A percentile compares a stretch with the other conserved stretches of the same genome.
phyloP scores from a whole-genome alignment of 53 echinoderm and acorn worm genomes.

The Hippasteria phrygiana region DNA sequence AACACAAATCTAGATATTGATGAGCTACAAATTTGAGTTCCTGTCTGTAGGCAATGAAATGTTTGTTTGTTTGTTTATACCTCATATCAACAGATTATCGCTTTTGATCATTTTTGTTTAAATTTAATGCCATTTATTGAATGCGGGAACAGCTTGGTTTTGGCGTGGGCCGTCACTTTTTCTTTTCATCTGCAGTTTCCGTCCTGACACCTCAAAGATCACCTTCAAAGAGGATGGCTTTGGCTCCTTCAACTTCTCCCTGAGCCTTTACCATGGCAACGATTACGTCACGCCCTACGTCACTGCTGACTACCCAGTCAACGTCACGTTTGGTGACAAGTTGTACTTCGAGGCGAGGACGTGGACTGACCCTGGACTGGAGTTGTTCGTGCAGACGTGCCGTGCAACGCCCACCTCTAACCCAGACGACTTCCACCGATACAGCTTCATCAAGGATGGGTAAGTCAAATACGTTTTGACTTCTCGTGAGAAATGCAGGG shows the following conservation, averaged over 20 bases:
- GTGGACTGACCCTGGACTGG: background rate
- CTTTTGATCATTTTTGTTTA: too few species aligned
- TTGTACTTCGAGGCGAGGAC: constrained; percentile 43
- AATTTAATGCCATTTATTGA: too few species aligned
- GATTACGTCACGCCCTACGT: constrained; percentile 15
- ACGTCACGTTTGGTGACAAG: constrained; percentile 4
- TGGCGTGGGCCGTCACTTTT: too few species aligned
- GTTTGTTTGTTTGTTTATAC: too few species aligned
- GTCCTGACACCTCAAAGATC: constrained; percentile 3
- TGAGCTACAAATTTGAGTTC: too few species aligned
- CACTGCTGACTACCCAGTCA: constrained; percentile 18
- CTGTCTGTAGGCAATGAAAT: too few species aligned
- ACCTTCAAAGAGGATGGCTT: background rate
- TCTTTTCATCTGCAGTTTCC: background rate
- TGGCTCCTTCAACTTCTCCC: constrained; percentile 25
- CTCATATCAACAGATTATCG: too few species aligned
- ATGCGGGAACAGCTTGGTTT: too few species aligned
- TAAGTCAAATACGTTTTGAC: too few species aligned
- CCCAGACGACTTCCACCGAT: background rate
- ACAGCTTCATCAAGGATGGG: constrained; percentile 19
- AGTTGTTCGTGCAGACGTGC: constrained; percentile 35
- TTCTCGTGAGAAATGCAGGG: too few species aligned
- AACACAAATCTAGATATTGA: too few species aligned
- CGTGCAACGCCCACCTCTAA: background rate
- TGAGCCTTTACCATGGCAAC: background rate